Percentiles rank a stretch among this genome's conserved stretches.
Evolutionary conservation across 2,113 vertebrate genomes (phyloP).

Genomic region (Colinus virginianus): DNA sequence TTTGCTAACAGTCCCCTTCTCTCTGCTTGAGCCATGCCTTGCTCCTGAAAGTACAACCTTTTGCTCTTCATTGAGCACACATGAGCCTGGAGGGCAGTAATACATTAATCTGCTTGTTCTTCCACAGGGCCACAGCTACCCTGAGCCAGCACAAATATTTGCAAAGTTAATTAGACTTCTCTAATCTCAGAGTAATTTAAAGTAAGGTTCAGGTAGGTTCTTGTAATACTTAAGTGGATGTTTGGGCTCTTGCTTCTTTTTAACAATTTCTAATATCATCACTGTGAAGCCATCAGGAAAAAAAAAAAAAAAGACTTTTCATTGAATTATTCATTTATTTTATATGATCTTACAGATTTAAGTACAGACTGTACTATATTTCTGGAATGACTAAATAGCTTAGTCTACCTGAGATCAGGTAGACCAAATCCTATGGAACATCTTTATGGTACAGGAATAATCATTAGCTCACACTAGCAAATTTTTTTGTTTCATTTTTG

Average conservation of each 20-base stretch:
- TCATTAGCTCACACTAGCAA: neutral
- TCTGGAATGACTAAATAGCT: neutral
- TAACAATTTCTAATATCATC: neutral
- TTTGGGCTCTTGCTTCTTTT: neutral
- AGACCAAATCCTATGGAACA: neutral
- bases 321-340: neutral
- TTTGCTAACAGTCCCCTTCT: neutral
- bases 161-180: slow-evolving; percentile 30
- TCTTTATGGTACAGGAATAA: neutral
- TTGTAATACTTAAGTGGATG: neutral
- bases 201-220: neutral
- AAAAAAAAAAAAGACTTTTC: neutral
- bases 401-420: neutral
- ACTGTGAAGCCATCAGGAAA: neutral
- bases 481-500: slow-evolving; percentile 9
- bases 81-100: neutral
- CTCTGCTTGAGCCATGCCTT: neutral
- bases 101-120: neutral
- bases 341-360: neutral
- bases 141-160: slow-evolving; percentile 51
- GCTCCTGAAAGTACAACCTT: neutral
- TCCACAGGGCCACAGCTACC: neutral
- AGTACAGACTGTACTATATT: neutral
- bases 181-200: neutral
- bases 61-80: neutral